phyloP scores from a whole-genome alignment of 1,140 invertebrate genomes.

The Drosophila nikananu region DNA sequence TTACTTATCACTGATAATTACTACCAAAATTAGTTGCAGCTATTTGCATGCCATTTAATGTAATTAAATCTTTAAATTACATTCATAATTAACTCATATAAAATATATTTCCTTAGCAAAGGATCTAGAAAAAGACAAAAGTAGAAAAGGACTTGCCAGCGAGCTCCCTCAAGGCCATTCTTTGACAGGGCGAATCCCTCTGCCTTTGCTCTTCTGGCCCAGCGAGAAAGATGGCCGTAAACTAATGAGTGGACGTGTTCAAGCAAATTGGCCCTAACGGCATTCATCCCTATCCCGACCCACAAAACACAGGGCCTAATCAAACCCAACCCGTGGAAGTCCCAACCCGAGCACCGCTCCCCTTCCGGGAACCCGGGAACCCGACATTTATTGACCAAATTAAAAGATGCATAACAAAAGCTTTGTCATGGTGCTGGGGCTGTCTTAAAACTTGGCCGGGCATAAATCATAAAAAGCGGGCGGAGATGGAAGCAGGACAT shows the following conservation, averaged over 20 bases:
- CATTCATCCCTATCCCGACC: conserved; percentile 30
- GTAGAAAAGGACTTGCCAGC: neutral
- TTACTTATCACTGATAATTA: neutral
- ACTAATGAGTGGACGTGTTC: conserved; percentile 62
- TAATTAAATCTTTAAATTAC: neutral
- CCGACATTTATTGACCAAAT: conserved; percentile 64
- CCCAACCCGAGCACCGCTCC: neutral
- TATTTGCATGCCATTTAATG: neutral
- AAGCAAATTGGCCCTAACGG: conserved; percentile 57
- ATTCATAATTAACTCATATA: neutral
- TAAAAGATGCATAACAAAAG: conserved; percentile 65
- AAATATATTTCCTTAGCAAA: neutral
- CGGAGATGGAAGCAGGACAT: conserved; percentile 9
- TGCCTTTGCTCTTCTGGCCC: conserved; percentile 8
- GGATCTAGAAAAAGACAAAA: neutral
- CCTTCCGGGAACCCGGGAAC: neutral
- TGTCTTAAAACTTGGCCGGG: conserved; percentile 50
- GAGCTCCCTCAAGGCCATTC: conserved; percentile 43
- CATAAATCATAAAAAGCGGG: conserved; percentile 60
- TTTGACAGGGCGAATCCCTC: conserved; percentile 36
- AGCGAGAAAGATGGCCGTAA: neutral
- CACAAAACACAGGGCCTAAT: conserved; percentile 31
- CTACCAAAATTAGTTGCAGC: too few species aligned
- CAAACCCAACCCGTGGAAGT: conserved; percentile 14
- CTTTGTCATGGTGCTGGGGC: conserved; percentile 47